Conservation (phyloP, 2,797 vertebrate species). For the Premnoplex brunnescens region DNA sequence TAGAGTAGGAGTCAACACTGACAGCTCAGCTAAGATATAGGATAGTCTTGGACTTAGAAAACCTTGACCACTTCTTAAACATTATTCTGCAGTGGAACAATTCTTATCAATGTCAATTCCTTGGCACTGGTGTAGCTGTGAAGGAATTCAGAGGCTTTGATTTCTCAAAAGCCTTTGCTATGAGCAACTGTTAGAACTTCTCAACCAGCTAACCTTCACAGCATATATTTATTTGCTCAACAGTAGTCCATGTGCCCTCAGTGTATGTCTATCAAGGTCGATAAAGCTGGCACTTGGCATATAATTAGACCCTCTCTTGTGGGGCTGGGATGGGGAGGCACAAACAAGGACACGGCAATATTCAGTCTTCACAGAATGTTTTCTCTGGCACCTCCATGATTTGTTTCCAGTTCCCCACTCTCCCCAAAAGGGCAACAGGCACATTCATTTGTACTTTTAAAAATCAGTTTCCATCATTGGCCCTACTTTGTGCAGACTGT, state of each 20-base stretch:
- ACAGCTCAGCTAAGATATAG: background rate
- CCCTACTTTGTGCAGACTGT: background rate
- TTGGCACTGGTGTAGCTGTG: background rate
- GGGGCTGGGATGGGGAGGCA: background rate
- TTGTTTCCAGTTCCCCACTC: background rate
- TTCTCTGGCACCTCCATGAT: background rate
- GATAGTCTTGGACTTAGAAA: background rate
- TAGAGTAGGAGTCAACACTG: background rate
- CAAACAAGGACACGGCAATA: background rate
- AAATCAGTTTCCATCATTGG: background rate
- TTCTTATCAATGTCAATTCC: background rate
- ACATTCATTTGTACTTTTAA: background rate
- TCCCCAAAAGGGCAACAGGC: background rate
- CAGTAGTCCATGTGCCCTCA: background rate
- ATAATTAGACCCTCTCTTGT: background rate
- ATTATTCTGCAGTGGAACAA: background rate
- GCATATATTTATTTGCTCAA: background rate
- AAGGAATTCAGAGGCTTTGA: background rate
- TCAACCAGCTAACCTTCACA: background rate
- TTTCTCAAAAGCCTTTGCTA: background rate
- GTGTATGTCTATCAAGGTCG: rapidly evolving
- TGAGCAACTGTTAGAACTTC: background rate
- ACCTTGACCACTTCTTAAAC: background rate
- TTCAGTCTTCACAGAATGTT: background rate
- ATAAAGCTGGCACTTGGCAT: background rate